Evolutionary conservation across 2,888 invertebrate genomes (phyloP).

Genomic region (Tuberolachnus salignus): DNA sequence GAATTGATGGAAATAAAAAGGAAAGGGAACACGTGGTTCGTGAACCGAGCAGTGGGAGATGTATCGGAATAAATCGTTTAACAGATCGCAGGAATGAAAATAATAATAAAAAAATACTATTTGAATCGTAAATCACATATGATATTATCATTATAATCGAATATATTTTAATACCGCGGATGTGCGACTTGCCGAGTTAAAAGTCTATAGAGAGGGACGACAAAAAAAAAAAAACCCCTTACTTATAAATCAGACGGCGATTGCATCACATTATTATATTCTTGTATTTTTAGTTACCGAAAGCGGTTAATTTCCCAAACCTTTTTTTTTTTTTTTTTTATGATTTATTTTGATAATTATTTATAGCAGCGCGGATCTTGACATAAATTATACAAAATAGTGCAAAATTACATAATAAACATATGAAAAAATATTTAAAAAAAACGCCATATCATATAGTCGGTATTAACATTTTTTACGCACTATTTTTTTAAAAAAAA

Average conservation of each 20-base stretch:
- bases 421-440: slow-evolving; percentile 15
- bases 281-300: background rate
- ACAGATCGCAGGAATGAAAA: too few relatives aligned
- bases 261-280: background rate
- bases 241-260: background rate
- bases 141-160: too few relatives aligned
- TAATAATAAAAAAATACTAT: too few relatives aligned
- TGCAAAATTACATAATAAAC: background rate
- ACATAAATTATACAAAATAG: slow-evolving; percentile 5
- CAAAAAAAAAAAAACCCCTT: too few relatives aligned
- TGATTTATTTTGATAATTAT: slow-evolving; percentile 23
- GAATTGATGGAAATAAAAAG: too few relatives aligned
- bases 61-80: too few relatives aligned
- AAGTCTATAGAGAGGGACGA: too few relatives aligned
- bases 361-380: background rate
- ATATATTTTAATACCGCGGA: too few relatives aligned
- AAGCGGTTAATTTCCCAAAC: slow-evolving; percentile 9
- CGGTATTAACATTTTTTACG: slow-evolving; percentile 10
- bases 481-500: background rate
- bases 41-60: too few relatives aligned
- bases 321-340: background rate
- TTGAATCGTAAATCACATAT: too few relatives aligned
- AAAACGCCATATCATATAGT: background rate
- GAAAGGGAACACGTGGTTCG: too few relatives aligned
- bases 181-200: too few relatives aligned